Percentiles rank a stretch among this genome's conserved stretches.
These are phyloP conservation scores for Bursaphelenchus okinawaensis DNA, from an alignment of 2,888 invertebrate genomes.

Conservation along the genomic window DNA sequence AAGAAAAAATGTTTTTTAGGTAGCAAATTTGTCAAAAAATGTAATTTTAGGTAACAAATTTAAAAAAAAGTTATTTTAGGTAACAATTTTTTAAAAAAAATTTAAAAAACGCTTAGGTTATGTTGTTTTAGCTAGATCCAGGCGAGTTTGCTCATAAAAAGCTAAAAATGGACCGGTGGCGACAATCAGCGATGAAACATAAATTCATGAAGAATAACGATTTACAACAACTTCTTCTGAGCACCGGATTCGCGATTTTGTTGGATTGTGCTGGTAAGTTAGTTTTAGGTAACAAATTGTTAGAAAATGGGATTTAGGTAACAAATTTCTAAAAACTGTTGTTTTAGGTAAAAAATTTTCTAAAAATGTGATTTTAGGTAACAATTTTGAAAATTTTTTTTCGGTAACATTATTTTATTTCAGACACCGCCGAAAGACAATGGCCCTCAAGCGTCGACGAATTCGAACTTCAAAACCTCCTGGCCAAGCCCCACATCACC, in stretches of 20 bases:
- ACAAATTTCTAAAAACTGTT: too few relatives aligned
- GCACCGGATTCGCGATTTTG: conserved; percentile 52
- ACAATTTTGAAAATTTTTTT: too few relatives aligned
- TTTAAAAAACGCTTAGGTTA: too few relatives aligned
- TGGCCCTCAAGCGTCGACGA: conserved; percentile 52
- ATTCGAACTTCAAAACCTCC: conserved; percentile 49
- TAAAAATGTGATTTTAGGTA: too few relatives aligned
- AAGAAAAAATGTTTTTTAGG: too few relatives aligned
- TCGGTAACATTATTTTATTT: not conserved
- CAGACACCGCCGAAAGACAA: conserved; percentile 36
- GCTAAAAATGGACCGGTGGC: conserved; percentile 48
- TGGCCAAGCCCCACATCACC: conserved; percentile 47
- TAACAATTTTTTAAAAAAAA: too few relatives aligned
- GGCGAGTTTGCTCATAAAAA: conserved; percentile 36
- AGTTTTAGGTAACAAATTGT: too few relatives aligned
- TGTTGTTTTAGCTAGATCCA: conserved; percentile 23
- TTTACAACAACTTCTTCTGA: conserved; percentile 50
- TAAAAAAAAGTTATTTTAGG: too few relatives aligned
- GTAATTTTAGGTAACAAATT: not conserved
- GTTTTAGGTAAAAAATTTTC: too few relatives aligned
- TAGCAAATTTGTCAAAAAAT: not conserved
- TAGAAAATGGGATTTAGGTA: too few relatives aligned
- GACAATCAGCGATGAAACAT: conserved; percentile 56
- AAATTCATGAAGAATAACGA: conserved; percentile 49
- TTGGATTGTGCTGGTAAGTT: conserved; percentile 36